phyloP scores from a whole-genome alignment of 2,888 invertebrate genomes.

The Melieria picta region DNA sequence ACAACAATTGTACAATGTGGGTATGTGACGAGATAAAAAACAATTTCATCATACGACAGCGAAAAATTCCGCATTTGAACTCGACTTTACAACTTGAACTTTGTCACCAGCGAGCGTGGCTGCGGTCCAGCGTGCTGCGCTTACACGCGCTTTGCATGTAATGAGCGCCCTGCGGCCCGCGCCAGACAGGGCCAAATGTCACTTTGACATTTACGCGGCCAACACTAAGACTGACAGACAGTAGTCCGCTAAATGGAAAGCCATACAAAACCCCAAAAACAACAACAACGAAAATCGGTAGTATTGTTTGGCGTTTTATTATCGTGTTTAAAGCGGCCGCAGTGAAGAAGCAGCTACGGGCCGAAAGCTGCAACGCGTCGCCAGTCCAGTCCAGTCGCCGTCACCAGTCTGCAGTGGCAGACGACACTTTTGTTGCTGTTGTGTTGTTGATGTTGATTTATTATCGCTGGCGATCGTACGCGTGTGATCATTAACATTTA shows the following conservation, averaged over 20 bases:
- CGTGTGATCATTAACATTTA: slow-evolving; percentile 50
- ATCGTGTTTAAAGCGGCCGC: too few relatives aligned
- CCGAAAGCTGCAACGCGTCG: too few relatives aligned
- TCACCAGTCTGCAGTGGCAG: slow-evolving; percentile 15
- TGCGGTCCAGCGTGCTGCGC: background rate
- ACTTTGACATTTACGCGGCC: background rate
- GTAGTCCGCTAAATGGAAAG: slow-evolving; percentile 18
- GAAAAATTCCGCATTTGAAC: background rate
- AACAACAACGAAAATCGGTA: slow-evolving; percentile 14
- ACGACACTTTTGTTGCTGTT: slow-evolving; percentile 32
- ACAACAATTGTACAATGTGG: slow-evolving; percentile 5
- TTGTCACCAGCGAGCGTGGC: background rate
- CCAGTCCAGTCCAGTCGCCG: background rate
- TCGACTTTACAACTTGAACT: background rate
- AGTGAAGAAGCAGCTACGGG: too few relatives aligned
- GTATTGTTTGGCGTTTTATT: too few relatives aligned
- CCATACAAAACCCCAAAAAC: background rate
- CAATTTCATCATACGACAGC: background rate
- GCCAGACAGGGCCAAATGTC: background rate
- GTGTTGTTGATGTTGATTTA: slow-evolving; percentile 44
- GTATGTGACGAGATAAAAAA: background rate
- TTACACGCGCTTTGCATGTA: background rate
- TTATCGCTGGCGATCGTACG: slow-evolving; percentile 45
- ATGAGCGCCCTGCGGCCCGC: too few relatives aligned
- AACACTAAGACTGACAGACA: too few relatives aligned